A percentile compares a stretch with the other conserved stretches of the same genome.
Evolutionary conservation across 2,113 vertebrate genomes (phyloP).

Genomic region (Neoarius graeffei): DNA sequence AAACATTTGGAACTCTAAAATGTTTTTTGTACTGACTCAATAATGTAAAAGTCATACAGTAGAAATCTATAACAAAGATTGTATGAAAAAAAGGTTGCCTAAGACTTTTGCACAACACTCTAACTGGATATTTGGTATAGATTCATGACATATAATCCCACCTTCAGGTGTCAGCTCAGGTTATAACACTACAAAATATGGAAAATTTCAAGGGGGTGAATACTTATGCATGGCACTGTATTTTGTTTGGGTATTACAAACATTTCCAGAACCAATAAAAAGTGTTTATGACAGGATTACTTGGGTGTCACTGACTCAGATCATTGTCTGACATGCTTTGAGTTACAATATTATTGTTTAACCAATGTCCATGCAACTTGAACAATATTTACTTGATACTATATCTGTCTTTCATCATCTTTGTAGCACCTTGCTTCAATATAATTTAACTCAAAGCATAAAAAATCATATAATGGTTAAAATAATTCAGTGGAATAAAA

Average conservation of each 20-base stretch:
- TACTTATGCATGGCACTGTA: not conserved
- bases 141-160: not conserved
- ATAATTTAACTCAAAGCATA: not conserved
- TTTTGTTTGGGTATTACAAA: too few species aligned
- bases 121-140: not conserved
- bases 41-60: too few species aligned
- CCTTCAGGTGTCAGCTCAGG: not conserved
- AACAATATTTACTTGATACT: not conserved
- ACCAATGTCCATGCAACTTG: not conserved
- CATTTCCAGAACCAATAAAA: not conserved
- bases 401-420: not conserved
- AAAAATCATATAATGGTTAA: not conserved
- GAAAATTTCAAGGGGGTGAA: not conserved
- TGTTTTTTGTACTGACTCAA: too few species aligned
- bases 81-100: too few species aligned
- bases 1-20: too few species aligned
- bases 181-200: not conserved
- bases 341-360: not conserved
- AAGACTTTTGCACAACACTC: too few species aligned
- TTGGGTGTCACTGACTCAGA: not conserved
- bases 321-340: not conserved
- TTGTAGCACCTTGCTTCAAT: not conserved
- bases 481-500: not conserved
- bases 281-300: not conserved
- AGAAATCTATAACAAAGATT: too few species aligned